phyloP scores from a whole-genome alignment of 2,113 vertebrate species.

The Macaca nemestrina region DNA sequence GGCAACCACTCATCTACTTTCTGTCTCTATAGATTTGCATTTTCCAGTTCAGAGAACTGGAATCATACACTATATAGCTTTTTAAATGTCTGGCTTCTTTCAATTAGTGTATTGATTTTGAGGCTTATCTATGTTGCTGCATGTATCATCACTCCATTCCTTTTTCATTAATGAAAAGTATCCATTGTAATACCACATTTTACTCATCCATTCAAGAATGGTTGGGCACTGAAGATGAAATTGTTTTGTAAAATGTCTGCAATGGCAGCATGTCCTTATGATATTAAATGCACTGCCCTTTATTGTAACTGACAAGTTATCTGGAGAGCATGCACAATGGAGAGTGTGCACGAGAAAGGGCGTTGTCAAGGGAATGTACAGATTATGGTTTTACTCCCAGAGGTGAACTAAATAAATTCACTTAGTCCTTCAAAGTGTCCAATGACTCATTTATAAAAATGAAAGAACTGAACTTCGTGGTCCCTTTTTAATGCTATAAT shows the following conservation, averaged over 20 bases:
- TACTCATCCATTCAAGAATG: background rate
- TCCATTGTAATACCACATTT: background rate
- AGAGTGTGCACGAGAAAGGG: background rate
- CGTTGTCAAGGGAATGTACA: background rate
- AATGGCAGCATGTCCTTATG: background rate
- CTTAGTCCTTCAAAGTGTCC: background rate
- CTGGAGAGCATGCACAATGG: background rate
- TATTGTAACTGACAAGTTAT: background rate
- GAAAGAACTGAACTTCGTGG: background rate
- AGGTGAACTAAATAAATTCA: background rate
- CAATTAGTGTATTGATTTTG: background rate
- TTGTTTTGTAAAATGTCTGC: background rate
- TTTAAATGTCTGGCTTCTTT: background rate
- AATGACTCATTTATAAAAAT: background rate
- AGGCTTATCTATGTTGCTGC: background rate
- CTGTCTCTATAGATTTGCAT: background rate
- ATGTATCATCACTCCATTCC: background rate
- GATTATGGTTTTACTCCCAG: background rate
- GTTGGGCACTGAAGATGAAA: background rate
- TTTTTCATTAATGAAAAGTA: background rate
- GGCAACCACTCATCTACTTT: background rate
- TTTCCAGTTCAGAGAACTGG: background rate
- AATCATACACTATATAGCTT: background rate
- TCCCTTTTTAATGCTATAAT: background rate
- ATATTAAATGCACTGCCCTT: background rate